Evolutionary conservation across 2,797 vertebrate genomes (phyloP), one percentile per base, ranked within the genome.

Genomic region (Melanotaenia boesemani): DNA sequence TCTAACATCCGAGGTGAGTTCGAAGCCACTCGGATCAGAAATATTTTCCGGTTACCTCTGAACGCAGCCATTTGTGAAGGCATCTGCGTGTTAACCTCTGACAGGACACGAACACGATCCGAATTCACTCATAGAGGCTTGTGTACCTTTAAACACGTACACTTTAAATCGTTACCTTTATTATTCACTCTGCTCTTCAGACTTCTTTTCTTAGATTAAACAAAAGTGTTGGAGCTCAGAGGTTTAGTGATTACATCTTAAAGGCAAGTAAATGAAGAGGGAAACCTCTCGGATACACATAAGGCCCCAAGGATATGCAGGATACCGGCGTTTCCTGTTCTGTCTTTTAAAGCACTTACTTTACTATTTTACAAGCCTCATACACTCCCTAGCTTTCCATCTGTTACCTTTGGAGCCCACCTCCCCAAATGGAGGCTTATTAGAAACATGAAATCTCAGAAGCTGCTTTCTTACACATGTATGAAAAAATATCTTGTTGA

Each of bases 1-100:
- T 65, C 67, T 41, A 70, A 75, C 60, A 0, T 26, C 75, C 34
- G 67, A 67, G 87, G 90, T 91, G 79, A 91, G 91, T 91, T 2
- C 1, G 9, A n/a, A 12, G 64, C 4, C 1, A 32, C 36, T 9
- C 1, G 12, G 39, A 34, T 8, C 24, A 2, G 36, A 8, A 48
- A 15, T 26, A 10, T 30, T 6, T 18, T 50, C 54, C 3, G n/a
- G 22, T 16, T 3, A 54, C 22, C 16, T 9, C 16, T 63, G 61
- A 59, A 34, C 41, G 61, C 74, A 18, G 44, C 24, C 24, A 26
- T 63, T 56, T 63, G 72, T 74, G 79, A 72, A 65, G 72, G 69
- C 79, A 70, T 76, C 70, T 24, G 70, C 18, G 65, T 15, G 63
- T 74, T 83, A 84, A 78, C 85, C 70, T 86, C 80, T 67, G 85